Conservation (phyloP, 2,797 vertebrate genomes). For the Aeoliscus strigatus region DNA sequence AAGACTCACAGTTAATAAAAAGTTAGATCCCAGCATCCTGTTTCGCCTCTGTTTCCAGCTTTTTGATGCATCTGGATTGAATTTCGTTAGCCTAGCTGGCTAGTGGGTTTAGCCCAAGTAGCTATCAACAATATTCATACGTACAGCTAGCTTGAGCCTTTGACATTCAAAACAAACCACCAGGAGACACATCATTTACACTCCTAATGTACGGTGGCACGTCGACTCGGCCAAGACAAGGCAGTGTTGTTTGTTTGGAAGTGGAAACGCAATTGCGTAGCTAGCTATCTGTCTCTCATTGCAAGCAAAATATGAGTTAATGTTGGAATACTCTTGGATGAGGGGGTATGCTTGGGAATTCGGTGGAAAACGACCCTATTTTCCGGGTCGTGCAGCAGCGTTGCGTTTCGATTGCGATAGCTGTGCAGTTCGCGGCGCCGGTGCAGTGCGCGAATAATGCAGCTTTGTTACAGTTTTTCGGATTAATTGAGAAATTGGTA, state of each 20-base stretch:
- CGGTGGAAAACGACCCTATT: conserved; percentile 68
- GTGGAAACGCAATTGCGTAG: conserved; percentile 61
- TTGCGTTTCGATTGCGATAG: conserved; percentile 39
- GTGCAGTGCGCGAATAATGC: conserved; percentile 62
- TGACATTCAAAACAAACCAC: conserved; percentile 76
- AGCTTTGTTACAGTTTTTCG: conserved; percentile 80
- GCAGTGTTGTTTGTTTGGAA: conserved; percentile 10
- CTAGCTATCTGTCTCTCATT: conserved; percentile 62
- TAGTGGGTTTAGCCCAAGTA: conserved; percentile 69
- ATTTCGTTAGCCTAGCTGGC: conserved; percentile 70
- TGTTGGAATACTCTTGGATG: conserved; percentile 83
- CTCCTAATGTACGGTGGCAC: conserved; percentile 8
- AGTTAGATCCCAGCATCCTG: conserved; percentile 2
- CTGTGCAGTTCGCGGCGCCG: conserved; percentile 43
- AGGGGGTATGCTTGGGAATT: conserved; percentile 84
- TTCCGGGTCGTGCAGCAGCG: conserved; percentile 50
- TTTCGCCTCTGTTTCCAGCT: conserved; percentile 18
- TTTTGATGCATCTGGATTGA: conserved; percentile 50
- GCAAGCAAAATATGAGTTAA: conserved; percentile 80
- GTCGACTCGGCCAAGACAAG: conserved; percentile 7
- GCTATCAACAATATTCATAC: conserved; percentile 76
- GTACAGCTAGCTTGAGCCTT: conserved; percentile 70
- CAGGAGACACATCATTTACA: conserved; percentile 43
- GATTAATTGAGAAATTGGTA: conserved; percentile 90
- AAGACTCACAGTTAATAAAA: conserved; percentile 4